Conservation (phyloP, 1,140 invertebrate genomes). For the Solenopsis fugax region DNA sequence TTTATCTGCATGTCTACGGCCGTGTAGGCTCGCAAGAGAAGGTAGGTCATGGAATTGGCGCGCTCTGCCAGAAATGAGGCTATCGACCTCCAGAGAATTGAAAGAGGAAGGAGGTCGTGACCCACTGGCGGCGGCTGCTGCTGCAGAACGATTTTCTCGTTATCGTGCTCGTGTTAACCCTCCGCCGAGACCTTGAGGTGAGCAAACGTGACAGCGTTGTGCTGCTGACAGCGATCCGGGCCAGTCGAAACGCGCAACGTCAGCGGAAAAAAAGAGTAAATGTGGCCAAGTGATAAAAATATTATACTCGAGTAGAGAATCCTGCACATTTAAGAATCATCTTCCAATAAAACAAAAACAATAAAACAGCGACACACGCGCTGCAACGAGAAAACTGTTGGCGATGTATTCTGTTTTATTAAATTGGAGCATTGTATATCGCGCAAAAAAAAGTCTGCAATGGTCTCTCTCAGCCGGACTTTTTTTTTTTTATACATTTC, state of each 20-base stretch:
- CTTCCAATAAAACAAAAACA: background rate
- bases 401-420: background rate
- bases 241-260: background rate
- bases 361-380: background rate
- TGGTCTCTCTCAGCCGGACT: background rate
- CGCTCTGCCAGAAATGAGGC: slow-evolving; percentile 75
- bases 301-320: background rate
- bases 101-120: slow-evolving; percentile 80
- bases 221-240: slow-evolving; percentile 39
- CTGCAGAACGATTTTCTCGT: slow-evolving; percentile 77
- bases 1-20: background rate
- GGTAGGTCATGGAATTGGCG: slow-evolving; percentile 78
- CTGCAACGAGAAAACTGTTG: no score
- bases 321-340: background rate
- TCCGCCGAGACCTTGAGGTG: slow-evolving; percentile 77
- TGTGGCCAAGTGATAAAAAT: no score
- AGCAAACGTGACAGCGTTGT: slow-evolving; percentile 68
- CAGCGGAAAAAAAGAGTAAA: background rate
- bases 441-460: background rate
- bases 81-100: slow-evolving; percentile 78
- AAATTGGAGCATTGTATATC: background rate
- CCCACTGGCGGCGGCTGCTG: slow-evolving; percentile 75
- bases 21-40: slow-evolving; percentile 61
- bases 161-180: slow-evolving; percentile 71
- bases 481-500: slow-evolving; percentile 28